Base-by-base conservation (phyloP, 2,888 invertebrate genomes). In the Boloria euphrosyne region DNA sequence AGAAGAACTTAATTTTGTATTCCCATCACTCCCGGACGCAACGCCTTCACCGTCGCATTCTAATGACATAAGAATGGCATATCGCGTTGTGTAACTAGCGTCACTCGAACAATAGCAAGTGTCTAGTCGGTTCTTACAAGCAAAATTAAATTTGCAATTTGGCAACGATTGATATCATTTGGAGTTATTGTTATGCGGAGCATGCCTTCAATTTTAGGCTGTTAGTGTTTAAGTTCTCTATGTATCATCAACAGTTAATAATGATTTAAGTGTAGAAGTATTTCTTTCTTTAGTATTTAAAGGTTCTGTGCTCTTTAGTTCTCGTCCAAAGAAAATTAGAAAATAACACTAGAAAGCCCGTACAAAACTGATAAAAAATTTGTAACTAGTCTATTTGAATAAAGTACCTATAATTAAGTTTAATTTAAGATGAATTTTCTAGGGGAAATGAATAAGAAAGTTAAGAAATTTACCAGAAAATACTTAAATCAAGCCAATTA, bases 21-120 rank as follows among this genome's bases (percentile, higher is more conserved):
- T 69, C 69, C 57, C 53, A 46, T 69, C 71, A 69, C n/a, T 16
- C 50, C 62, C 61, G 55, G 64, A 57, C 65, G 69, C 54, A 38
- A 38, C 51, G 59, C 43, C 53, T 49, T 49, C 64, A 44, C 44
- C 64, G 18, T 49, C 17, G 59, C 64, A 67, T 69, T 50, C 50
- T 54, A 67, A 69, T 62, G 65, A 65, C 54, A 43, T 62, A 58
- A 65, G 53, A 53, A 65, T 57, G 63, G 57, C 51, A 51, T 60
- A 61, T 46, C 51, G 47, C 31, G 47, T 68, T 68, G 68, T 63
- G 62, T 68, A 66, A 69, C 31, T 38, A 38, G 31, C 66, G 51
- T 16, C 22, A 50, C 50, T 38, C 31, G 62, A 60, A 68, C 68
- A 69, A 66, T 66, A 38, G 59, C 57, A 31, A 22, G 61, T 44